Evolutionary conservation across 2,113 vertebrate species (phyloP), one percentile per base, ranked within the genome.

Genomic region (Gobio gobio): DNA sequence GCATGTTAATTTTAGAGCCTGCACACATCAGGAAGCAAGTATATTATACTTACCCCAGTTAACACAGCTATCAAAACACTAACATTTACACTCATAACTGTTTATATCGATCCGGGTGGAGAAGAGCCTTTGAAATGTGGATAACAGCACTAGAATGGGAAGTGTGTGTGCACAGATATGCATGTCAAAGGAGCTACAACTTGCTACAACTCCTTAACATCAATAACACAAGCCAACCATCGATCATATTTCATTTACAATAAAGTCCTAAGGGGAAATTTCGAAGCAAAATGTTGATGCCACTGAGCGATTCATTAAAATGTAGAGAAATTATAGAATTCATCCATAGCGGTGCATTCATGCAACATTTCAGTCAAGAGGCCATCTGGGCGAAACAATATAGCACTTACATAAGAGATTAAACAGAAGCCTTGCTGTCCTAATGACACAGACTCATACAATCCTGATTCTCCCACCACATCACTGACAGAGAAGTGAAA

Each of bases 21-120:
- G 58, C 7, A 26, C 66, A 68, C 74, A 74, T 81, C 64, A 77
- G 64, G 16, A 74, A 82, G 40, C 63, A 64, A 40, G 29, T 29
- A 47, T 80, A 70, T 70, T 70, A 70, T 43, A 56, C 26, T 77
- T 18, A 54, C 49, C 49, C 47, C 47, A 33, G 47, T 56, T 77
- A 16, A 56, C 49, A 59, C 33, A 43, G 29, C 33, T 40, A 43
- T 43, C 13, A 59, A 78, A 78, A 8, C 33, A 59, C 76, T 78
- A 78, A 40, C 2, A 59, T 78, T 78, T 58, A 16, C 54, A 78
- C 72, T 49, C 47, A 70, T 49, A 63, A 51, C 36, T 63, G 77
- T 51, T 61, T 59, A 78, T 78, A 78, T 78, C 8, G 13, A 68
- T 36, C 63, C 36, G 79, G 10, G 45, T 36, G 26, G n/a, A 68